Evolutionary conservation across 2,113 vertebrate species (phyloP), one percentile per base, ranked within the genome.

Genomic region (Tetraodon nigroviridis): DNA sequence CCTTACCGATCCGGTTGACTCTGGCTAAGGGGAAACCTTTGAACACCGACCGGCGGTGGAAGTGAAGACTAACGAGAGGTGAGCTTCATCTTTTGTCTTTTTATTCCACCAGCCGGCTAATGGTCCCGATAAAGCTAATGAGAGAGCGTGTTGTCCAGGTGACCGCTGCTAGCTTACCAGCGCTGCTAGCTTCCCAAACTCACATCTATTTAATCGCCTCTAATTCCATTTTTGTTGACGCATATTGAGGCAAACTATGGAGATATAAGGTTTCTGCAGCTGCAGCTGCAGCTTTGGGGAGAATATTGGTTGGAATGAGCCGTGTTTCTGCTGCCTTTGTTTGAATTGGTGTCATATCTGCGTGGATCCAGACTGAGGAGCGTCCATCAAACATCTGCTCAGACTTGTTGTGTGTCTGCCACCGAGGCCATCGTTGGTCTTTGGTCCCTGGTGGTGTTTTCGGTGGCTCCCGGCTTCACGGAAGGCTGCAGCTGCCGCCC

Each of bases 261-360:
- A 46, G 45, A 18, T 55, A 65, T 12, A 68, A 41, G 17, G 14
- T 3, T 37, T 37, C 1, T 13, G 19, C 6, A 54, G 7, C 66
- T 51, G 66, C 62, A 37, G 8, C 52, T 37, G 32, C 32, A 3
- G 7, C 8, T 37, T 37, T 37, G 11, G 12, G 32, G 32, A 37
- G 4, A 3, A 10, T 37, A 12, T 37, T 1, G 32, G 32, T 37
- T 37, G 32, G 8, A 12, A 37, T 37, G 32, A 37, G 32, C 32
- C 32, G 32, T 8, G 32, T 37, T 73, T 51, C 55, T 61, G 62
- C 54, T 80, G 81, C 79, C 83, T 87, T 88, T 88, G 87, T 88
- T 81, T 84, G 77, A 86, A 50, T 80, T 76, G 61, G 65, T 83
- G 80, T 83, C 75, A 79, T 76, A 79, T 76, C 78, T 81, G 71